These are phyloP conservation scores for Globia sparganii DNA, from an alignment of 2,888 invertebrate genomes.

Conservation along the genomic window DNA sequence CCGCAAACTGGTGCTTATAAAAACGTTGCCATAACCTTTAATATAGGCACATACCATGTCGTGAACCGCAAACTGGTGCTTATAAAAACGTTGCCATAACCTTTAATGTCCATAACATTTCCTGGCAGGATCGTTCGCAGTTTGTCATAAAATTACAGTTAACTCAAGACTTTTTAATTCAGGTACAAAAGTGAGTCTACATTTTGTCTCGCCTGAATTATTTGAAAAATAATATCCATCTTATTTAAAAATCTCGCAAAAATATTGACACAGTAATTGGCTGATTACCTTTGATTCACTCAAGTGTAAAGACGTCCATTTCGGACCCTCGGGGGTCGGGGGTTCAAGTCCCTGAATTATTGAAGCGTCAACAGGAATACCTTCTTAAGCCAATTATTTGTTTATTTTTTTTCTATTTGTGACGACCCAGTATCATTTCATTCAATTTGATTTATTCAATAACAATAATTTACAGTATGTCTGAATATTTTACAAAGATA, in stretches of 20 bases:
- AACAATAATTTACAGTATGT: too few relatives aligned
- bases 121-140: too few relatives aligned
- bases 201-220: not conserved
- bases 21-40: not conserved
- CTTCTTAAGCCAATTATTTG: constrained; percentile 44
- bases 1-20: not conserved
- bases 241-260: not conserved
- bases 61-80: too few relatives aligned
- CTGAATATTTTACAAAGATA: too few relatives aligned
- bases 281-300: constrained; percentile 39
- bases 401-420: constrained; percentile 34
- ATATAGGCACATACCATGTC: too few relatives aligned
- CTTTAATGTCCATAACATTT: not conserved
- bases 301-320: constrained; percentile 37
- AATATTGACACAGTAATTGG: constrained; percentile 38
- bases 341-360: constrained; percentile 43
- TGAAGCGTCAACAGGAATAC: constrained; percentile 38
- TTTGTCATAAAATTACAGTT: too few relatives aligned
- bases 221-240: not conserved
- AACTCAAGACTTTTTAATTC: not conserved
- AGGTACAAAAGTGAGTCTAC: not conserved
- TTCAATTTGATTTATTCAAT: too few relatives aligned
- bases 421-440: not conserved
- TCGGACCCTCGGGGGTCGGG: constrained; percentile 24
- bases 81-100: not conserved